A percentile compares a stretch with the other conserved stretches of the same genome.
Conservation (phyloP, 2,888 invertebrate species). For the Acleris literana region DNA sequence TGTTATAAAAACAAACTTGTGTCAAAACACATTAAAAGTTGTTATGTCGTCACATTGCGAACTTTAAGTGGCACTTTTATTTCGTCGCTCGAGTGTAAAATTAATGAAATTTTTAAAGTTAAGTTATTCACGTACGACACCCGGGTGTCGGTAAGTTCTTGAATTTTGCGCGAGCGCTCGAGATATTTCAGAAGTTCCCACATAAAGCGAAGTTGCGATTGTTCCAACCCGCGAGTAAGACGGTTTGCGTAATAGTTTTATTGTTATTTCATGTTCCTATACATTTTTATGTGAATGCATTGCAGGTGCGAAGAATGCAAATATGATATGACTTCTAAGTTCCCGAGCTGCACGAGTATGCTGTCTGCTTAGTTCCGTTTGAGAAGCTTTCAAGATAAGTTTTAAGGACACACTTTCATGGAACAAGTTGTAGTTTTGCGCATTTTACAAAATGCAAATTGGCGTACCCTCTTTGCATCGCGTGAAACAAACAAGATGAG, state of each 20-base stretch:
- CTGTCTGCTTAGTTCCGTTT: constrained; percentile 11
- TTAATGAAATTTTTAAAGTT: constrained; percentile 24
- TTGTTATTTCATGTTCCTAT: constrained; percentile 61
- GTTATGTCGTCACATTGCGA: background rate
- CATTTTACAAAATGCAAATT: no score
- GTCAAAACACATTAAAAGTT: constrained; percentile 4
- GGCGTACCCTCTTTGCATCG: no score
- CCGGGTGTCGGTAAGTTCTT: constrained; percentile 43
- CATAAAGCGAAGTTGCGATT: constrained; percentile 63
- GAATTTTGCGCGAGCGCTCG: constrained; percentile 50
- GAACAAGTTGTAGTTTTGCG: no score
- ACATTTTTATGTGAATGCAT: constrained; percentile 37
- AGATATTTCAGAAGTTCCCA: constrained; percentile 49
- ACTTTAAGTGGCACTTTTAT: constrained; percentile 10
- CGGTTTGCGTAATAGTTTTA: constrained; percentile 75
- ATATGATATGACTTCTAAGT: constrained; percentile 56
- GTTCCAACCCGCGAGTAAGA: constrained; percentile 59
- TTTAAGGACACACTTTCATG: background rate
- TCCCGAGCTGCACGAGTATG: constrained; percentile 32
- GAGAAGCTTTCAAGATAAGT: constrained; percentile 4
- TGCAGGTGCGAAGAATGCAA: constrained; percentile 49
- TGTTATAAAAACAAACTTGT: constrained; percentile 1
- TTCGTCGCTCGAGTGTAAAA: constrained; percentile 2
- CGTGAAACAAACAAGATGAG: no score
- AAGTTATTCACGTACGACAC: constrained; percentile 34